Base-by-base conservation (phyloP, 2,888 invertebrate genomes). In the Zygothrica quintamaculata region DNA sequence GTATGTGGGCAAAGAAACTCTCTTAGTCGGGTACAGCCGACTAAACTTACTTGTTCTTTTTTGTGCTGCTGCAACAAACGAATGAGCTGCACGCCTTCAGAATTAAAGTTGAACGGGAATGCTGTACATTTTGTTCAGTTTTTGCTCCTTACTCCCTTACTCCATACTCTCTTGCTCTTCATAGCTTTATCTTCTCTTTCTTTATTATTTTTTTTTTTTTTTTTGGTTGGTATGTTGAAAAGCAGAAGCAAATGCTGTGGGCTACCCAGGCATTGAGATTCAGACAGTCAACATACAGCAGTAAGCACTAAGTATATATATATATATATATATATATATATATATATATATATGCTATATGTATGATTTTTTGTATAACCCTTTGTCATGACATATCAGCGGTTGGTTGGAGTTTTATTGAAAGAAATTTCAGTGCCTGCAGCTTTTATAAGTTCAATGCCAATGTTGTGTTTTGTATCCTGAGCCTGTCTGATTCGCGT, bases 371-470 rank as follows among this genome's bases (percentile, higher is more conserved):
- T 47, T 57, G 70, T 60, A 60, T 58, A 85, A 78, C 82, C 67
- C 78, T 55, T 79, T 74, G 85, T 52, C 65, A 61, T 50, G 74
- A 53, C 65, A 77, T 56, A 74, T 65, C 77, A 26, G 37, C 12
- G 11, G 18, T 3, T 8, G 12, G 22, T 15, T 2, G 37, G 22
- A 15, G 43, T 18, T 7, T 26, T 31, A n/a, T n/a, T n/a, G 36
- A 22, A 34, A 7, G 69, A 13, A 37, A 57, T 55, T 61, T 40
- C 43, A 67, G 34, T 48, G 87, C 80, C 80, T 76, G 70, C 65
- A 76, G 87, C 65, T 70, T 80, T 86, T 80, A 80, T 86, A 84
- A 86, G 68, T 76, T 84, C 59, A 66, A 76, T 67, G 76, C 47
- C 73, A 73, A 75, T 84, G 86, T 69, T 82, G 64, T 74, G 70